Base-by-base conservation (phyloP, 2,888 invertebrate genomes). In the Xanthia togata region DNA sequence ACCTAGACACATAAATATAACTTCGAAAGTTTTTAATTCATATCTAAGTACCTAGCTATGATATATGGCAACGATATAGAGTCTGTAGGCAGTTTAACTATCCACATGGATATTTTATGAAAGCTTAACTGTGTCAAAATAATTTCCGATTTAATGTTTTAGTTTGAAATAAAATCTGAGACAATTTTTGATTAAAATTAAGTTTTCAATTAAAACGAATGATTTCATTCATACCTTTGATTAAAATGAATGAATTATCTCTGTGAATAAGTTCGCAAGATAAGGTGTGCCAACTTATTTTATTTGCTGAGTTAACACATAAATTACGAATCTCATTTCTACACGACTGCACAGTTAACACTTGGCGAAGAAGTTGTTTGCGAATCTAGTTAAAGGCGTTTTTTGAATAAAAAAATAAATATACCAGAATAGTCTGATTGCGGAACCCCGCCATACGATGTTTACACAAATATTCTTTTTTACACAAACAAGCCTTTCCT, bases 401-500 rank as follows among this genome's bases (percentile, higher is more conserved):
- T 17, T 55, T n/a, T 9, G 11, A 3, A 2, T 9, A 4, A 53
- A 23, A n/a, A 12, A 12, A n/a, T n/a, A 3, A 9, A 23, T 20
- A 53, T 23, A 3, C 26, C 26, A 26, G 1, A 17, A 1, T 44
- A 44, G 0, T n/a, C 9, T 38, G 17, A 17, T 41, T n/a, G 31
- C 17, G 12, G 17, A 41, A 50, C 38, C 2, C 11, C 2, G 23
- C 41, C 20, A n/a, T 47, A 12, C 17, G n/a, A 47, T n/a, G 0
- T 41, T 35, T 5, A 14, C 11, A 20, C 1, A 17, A 4, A 35
- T 1, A 44, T 44, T 44, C 4, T 3, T 44, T 41, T 44, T 44
- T 4, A 44, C 44, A 44, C 4, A 14, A 14, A 44, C 14, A 44
- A 62, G 23, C 2, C 78, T 80, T 57, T 23, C 85, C 83, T 86